A percentile compares a stretch with the other conserved stretches of the same genome.
These are phyloP conservation scores for Zhengitettix transpicula DNA, from an alignment of 2,888 invertebrate species.

Conservation along the genomic window DNA sequence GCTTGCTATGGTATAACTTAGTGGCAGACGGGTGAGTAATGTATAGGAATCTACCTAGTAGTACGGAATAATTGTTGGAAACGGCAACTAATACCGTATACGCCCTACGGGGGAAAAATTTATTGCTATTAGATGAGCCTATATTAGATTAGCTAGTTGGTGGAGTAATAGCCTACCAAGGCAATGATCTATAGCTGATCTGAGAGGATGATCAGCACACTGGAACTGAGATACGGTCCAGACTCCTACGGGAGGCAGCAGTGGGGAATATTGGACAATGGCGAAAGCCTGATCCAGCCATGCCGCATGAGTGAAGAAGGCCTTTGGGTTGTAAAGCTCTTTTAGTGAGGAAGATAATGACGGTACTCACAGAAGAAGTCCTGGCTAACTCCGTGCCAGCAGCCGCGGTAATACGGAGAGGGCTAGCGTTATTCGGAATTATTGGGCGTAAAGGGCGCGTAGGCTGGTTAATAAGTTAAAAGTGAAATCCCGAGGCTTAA, in stretches of 20 bases:
- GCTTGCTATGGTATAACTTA: too few relatives aligned
- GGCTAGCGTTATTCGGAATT: too few relatives aligned
- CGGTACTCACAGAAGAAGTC: constrained; percentile 17
- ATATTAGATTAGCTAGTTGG: constrained; percentile 19
- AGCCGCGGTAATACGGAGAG: constrained; percentile 23
- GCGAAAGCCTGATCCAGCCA: constrained; percentile 19
- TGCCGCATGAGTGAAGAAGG: constrained; percentile 20
- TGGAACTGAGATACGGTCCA: constrained; percentile 22
- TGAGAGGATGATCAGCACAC: constrained; percentile 21
- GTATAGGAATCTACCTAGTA: constrained; percentile 13
- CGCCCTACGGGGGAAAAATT: constrained; percentile 3
- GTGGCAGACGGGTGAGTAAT: constrained; percentile 18
- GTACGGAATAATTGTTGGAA: constrained; percentile 15
- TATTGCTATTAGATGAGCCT: constrained; percentile 13
- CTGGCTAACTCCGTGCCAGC: constrained; percentile 22
- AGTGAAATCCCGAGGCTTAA: too few relatives aligned
- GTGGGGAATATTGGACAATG: constrained; percentile 22
- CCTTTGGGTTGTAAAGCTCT: constrained; percentile 20
- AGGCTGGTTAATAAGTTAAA: too few relatives aligned
- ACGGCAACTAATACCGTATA: constrained; percentile 16
- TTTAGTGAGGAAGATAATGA: constrained; percentile 15
- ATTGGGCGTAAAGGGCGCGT: too few relatives aligned
- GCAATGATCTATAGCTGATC: constrained; percentile 18
- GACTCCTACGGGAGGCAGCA: constrained; percentile 23
- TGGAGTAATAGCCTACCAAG: constrained; percentile 20